A percentile compares a stretch with the other conserved stretches of the same genome.
phyloP scores from a whole-genome alignment of 2,113 vertebrate genomes.

The Pimephales promelas region DNA sequence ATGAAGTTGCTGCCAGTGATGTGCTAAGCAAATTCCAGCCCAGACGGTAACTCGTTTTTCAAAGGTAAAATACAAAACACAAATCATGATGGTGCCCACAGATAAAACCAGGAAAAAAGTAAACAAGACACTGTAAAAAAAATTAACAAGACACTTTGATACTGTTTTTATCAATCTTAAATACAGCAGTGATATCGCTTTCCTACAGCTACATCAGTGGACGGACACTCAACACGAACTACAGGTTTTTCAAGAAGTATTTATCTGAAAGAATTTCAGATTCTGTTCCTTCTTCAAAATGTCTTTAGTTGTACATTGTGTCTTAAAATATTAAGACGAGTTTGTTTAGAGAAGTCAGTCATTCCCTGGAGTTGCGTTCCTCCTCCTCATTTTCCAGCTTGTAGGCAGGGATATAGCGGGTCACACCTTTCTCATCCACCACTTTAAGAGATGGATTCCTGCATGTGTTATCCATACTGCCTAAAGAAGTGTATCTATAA shows the following conservation, averaged over 20 bases:
- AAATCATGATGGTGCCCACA: neutral
- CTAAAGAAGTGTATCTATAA: constrained; percentile 91
- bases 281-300: neutral
- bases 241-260: neutral
- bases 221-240: neutral
- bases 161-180: constrained; percentile 63
- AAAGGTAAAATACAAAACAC: neutral
- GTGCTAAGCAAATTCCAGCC: neutral
- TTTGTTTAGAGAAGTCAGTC: constrained; percentile 54
- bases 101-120: neutral
- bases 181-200: neutral
- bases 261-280: neutral
- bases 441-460: constrained; percentile 81
- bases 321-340: neutral
- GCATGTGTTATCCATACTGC: constrained; percentile 87
- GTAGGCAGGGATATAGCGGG: constrained; percentile 84
- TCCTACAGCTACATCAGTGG: neutral
- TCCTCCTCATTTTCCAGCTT: constrained; percentile 88
- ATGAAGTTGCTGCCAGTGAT: neutral
- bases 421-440: constrained; percentile 73
- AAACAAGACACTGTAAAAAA: neutral
- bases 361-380: constrained; percentile 85
- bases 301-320: neutral
- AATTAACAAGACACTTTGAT: neutral
- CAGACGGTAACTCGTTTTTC: neutral